Evolutionary conservation across 2,888 invertebrate species (phyloP), one percentile per base, ranked within the genome.

Genomic region (Trichopria drosophilae): DNA sequence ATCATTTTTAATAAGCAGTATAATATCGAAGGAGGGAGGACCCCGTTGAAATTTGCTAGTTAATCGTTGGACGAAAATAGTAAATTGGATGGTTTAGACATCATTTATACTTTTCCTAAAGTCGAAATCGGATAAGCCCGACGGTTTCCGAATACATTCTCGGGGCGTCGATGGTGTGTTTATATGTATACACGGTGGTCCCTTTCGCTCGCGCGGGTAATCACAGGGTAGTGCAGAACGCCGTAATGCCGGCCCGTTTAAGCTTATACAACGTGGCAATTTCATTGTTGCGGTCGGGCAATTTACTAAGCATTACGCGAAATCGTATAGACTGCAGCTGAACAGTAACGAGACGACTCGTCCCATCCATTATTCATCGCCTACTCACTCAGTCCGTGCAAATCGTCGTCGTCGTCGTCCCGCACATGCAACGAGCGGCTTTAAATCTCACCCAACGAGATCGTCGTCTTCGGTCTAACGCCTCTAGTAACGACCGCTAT

Each of bases 361-460:
- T 70, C 62, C 61, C 64, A 71, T 73, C 66, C 69, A 73, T 73
- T 72, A 73, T 73, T 71, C 71, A 72, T 73, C 68, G 65, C 65
- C 64, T 59, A 68, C 64, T 68, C 68, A 65, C 59, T 55, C 50
- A 53, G 26, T 51, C 54, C 57, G 50, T 54, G 32, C 45, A 41
- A 22, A 40, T 44, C 36, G 24, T 39, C 23, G 12, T 40, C 29
- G 29, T 31, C 43, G 32, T 36, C 32, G 35, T 15, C 37, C 35
- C 28, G 10, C 15, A 16, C 4, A 15, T 12, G 18, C 16, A 23
- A 18, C 37, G n/a, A n/a, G 12, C n/a, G 26, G 23, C 31, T 43
- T 47, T 23, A 43, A 23, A n/a, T 51, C 47, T 51, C 18, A 31
- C 29, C 32, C 44, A 51, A 40, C 43, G 28, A 51, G 40, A 51